Percentiles rank a stretch among this genome's conserved stretches.
Evolutionary conservation across 2,113 vertebrate species (phyloP).

Genomic region (Amphilophus citrinellus): DNA sequence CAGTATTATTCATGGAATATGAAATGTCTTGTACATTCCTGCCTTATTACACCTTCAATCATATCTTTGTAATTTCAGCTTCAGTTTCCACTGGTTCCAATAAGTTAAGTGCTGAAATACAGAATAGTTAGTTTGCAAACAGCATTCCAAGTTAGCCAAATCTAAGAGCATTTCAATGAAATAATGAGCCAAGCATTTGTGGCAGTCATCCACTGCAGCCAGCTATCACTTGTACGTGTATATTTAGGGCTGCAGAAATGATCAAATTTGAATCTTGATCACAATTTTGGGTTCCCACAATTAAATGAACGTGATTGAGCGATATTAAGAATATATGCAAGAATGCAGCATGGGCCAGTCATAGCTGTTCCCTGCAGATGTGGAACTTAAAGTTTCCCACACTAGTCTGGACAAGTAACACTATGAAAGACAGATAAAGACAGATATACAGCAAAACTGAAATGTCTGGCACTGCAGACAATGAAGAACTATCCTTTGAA

Average conservation of each 20-base stretch:
- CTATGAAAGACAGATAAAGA: background rate
- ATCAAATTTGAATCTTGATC: background rate
- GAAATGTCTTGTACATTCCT: background rate
- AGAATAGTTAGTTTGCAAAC: conserved; percentile 1
- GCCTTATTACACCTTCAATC: conserved; percentile 10
- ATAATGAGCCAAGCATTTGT: no score
- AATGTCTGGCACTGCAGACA: background rate
- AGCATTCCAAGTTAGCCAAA: background rate
- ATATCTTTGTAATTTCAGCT: background rate
- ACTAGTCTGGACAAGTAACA: background rate
- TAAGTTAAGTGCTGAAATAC: conserved; percentile 5
- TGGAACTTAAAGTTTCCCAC: background rate
- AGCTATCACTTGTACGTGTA: background rate
- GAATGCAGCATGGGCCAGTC: background rate
- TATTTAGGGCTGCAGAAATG: background rate
- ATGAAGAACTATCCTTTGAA: background rate
- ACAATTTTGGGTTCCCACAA: background rate
- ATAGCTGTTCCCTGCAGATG: background rate
- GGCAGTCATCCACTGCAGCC: background rate
- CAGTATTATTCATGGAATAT: conserved; percentile 5
- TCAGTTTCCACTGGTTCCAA: background rate
- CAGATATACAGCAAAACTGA: background rate
- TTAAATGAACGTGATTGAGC: background rate
- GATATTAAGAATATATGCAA: background rate
- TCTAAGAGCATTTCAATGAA: background rate